Percentiles rank a stretch among this genome's conserved stretches.
Conservation (phyloP, 2,113 vertebrate species). For the Peucedramus taeniatus region DNA sequence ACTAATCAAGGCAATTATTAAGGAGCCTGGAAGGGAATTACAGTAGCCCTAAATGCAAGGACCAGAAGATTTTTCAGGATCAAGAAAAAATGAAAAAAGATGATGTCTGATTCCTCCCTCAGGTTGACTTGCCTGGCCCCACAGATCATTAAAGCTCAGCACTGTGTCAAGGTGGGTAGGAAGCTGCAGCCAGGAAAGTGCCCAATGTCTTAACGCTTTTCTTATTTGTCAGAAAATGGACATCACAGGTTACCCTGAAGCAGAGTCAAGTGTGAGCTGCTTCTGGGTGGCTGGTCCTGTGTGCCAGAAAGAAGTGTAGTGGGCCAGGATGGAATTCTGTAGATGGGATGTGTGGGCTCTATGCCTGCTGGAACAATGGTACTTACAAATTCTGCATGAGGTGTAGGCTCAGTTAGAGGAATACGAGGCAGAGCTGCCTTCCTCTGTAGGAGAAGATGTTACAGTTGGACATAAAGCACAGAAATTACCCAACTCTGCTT, state of each 20-base stretch:
- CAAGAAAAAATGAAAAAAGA: background rate
- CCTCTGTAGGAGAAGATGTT: background rate
- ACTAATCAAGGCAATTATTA: background rate
- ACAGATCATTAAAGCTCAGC: background rate
- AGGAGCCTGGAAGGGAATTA: background rate
- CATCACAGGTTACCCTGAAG: background rate
- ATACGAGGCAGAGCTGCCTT: background rate
- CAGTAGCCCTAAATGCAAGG: background rate
- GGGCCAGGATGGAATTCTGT: background rate
- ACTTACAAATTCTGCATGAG: background rate
- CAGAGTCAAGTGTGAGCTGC: background rate
- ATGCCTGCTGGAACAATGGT: background rate
- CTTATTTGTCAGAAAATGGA: background rate
- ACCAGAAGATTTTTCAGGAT: background rate
- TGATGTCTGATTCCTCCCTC: background rate
- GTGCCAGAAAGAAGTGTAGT: background rate
- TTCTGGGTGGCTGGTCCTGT: background rate
- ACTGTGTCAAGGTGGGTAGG: background rate
- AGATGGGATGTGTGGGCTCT: background rate
- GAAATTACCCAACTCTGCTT: background rate
- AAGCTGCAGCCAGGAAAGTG: background rate
- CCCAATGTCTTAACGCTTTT: background rate
- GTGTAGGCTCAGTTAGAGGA: background rate
- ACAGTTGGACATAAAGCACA: background rate
- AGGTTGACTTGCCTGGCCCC: background rate